Evolutionary conservation across 2,797 vertebrate species (phyloP), one percentile per base, ranked within the genome.

Genomic region (Pterois miles): DNA sequence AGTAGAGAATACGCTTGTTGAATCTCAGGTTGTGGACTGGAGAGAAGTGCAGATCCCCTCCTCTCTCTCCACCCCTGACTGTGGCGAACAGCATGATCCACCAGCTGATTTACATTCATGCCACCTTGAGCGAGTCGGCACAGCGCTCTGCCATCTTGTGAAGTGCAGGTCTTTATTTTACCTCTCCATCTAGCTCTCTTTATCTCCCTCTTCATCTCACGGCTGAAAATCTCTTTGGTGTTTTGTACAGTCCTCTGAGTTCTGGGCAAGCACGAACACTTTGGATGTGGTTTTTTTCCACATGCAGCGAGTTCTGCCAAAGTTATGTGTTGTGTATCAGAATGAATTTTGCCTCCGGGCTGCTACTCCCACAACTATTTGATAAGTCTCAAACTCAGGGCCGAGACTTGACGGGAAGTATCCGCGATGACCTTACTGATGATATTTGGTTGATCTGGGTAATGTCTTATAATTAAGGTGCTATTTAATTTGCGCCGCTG

Each of bases 91-190:
- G 70, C 43, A 65, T 78, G 80, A 93, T 90, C 83, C 77, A 80
- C 22, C 43, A 6, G 57, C 81, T 84, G 84, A 90, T 93, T 86
- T 89, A 81, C 82, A 91, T 92, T 92, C 88, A 80, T 60, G 60
- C 27, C 77, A 71, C 75, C 50, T 31, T 78, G 75, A 58, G 31
- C 4, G 3, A 78, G 81, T 29, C 29, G 2, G 36, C 78, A 20
- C 72, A 9, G 6, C 81, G 86, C 86, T 78, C 80, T 84, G 74
- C 72, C 81, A 71, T 73, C 82, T 68, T 88, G 74, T 91, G 89
- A 91, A 91, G 87, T 78, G 78, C 81, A 77, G 84, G 80, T 89
- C 85, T 89, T 85, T 83, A 86, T 87, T 88, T 87, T 89, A 86
- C 83, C 62, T 85, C 75, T 75, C 77, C 78, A 81, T 86, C 80